Percentiles rank a stretch among this genome's conserved stretches.
These are phyloP conservation scores for Sphinx pinastri DNA, from an alignment of 2,888 invertebrate species.

Conservation along the genomic window DNA sequence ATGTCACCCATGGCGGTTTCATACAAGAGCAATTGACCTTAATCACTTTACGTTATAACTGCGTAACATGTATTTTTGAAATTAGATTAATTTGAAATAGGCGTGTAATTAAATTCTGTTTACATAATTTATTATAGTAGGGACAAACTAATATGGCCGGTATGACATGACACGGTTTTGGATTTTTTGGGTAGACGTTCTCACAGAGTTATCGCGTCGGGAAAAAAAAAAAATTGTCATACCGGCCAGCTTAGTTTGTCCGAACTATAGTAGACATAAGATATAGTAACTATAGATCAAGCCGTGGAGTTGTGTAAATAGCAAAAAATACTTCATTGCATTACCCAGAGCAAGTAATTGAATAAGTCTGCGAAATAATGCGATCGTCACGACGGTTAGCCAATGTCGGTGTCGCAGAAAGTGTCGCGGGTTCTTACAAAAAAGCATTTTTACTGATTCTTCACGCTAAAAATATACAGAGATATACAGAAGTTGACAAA, in stretches of 20 bases:
- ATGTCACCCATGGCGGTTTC: too few relatives aligned
- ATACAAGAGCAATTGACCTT: too few relatives aligned
- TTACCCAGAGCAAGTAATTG: slow-evolving; percentile 47
- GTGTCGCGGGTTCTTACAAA: slow-evolving; percentile 37
- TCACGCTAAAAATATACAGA: neutral
- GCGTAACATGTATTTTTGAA: neutral
- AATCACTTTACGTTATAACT: neutral
- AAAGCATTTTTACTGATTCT: neutral
- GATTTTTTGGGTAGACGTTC: too few relatives aligned
- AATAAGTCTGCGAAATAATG: slow-evolving; percentile 61
- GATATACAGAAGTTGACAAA: too few relatives aligned
- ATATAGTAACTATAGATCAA: neutral
- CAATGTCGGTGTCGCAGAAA: slow-evolving; percentile 60
- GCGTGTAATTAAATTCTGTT: slow-evolving; percentile 2
- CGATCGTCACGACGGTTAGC: slow-evolving; percentile 66
- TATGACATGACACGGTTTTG: too few relatives aligned
- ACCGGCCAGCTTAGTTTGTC: too few relatives aligned
- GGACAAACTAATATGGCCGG: too few relatives aligned
- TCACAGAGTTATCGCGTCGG: too few relatives aligned
- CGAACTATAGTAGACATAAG: neutral
- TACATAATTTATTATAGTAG: slow-evolving; percentile 10
- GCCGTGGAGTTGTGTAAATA: slow-evolving; percentile 2
- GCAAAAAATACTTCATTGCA: slow-evolving; percentile 30
- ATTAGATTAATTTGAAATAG: slow-evolving; percentile 6
- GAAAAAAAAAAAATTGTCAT: too few relatives aligned